Conservation (phyloP, 2,888 invertebrate genomes). For the Oscheius sp. region DNA sequence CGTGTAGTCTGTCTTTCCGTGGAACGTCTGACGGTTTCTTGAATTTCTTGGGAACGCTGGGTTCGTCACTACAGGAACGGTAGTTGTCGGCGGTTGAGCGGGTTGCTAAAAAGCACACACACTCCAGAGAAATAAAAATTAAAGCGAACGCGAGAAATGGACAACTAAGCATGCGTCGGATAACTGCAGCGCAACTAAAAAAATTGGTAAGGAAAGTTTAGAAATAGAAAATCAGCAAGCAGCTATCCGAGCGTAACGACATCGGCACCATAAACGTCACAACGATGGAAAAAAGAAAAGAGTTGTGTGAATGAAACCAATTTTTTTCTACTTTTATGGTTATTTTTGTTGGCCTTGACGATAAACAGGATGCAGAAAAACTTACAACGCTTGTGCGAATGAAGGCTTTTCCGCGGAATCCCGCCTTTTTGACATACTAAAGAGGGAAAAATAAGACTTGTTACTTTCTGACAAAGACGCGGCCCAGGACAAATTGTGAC, state of each 20-base stretch:
- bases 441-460: constrained; percentile 16
- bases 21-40: constrained; percentile 70
- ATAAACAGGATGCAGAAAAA: constrained; percentile 28
- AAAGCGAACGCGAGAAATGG: constrained; percentile 15
- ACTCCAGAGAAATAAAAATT: constrained; percentile 9
- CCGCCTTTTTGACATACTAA: constrained; percentile 43
- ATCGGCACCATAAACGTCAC: constrained; percentile 14
- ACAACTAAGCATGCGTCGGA: constrained; percentile 19
- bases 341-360: constrained; percentile 1
- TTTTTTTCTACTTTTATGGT: not conserved
- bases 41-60: constrained; percentile 65
- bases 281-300: constrained; percentile 18
- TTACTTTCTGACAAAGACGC: constrained; percentile 13
- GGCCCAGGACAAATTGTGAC: constrained; percentile 10
- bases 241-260: constrained; percentile 23
- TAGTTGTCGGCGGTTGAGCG: not conserved
- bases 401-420: constrained; percentile 48
- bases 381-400: constrained; percentile 40
- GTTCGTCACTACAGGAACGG: constrained; percentile 13
- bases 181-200: constrained; percentile 6
- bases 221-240: not conserved
- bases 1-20: constrained; percentile 69
- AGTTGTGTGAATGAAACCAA: constrained; percentile 12
- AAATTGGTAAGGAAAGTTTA: too few relatives aligned
- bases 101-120: constrained; percentile 32